Percentiles rank a stretch among this genome's conserved stretches.
These are phyloP conservation scores for Bos taurus DNA, from an alignment of 2,113 vertebrate genomes.

Conservation along the genomic window ARS-UCD2.0 NC_037335.1:15884501-15885000, in stretches of 20 bases:
- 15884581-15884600: background rate
- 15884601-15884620: background rate
- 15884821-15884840: background rate
- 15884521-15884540: background rate
- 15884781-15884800: background rate
- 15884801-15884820: background rate
- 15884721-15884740: background rate
- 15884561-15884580: background rate
- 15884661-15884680: background rate
- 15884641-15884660: background rate
- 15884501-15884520: background rate
- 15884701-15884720: background rate
- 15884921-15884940: background rate
- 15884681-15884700: background rate
- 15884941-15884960: constrained; percentile 22
- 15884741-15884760: background rate
- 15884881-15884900: background rate
- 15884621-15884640: background rate
- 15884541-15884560: background rate
- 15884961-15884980: constrained; percentile 40
- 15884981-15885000: constrained; percentile 19
- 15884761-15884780: background rate
- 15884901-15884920: background rate
- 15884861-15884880: background rate
- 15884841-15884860: background rate